Evolutionary conservation across 2,113 vertebrate species (phyloP).

Genomic region (Murina feae): DNA sequence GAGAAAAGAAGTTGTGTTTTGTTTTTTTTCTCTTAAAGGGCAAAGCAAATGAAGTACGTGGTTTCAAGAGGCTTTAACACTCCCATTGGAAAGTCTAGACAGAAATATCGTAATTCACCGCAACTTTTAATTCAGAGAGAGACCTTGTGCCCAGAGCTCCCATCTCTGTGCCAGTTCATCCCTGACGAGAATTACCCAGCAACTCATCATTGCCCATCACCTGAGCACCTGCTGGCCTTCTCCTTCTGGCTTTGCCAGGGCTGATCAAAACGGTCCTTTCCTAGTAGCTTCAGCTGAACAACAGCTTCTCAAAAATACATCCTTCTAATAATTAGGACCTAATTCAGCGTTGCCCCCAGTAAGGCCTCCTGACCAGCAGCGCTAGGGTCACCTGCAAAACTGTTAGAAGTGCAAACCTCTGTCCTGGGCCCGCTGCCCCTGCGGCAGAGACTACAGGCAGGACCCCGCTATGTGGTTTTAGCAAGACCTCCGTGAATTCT

Average conservation of each 20-base stretch:
- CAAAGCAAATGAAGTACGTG: constrained; percentile 42
- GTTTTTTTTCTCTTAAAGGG: constrained; percentile 35
- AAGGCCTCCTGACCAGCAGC: neutral
- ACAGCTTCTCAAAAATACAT: neutral
- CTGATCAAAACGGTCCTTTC: neutral
- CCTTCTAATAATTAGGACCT: neutral
- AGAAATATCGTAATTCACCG: neutral
- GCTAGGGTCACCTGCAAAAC: neutral
- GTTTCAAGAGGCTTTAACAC: neutral
- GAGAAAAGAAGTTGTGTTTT: neutral
- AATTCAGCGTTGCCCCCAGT: neutral
- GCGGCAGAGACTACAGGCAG: neutral
- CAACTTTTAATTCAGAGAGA: neutral
- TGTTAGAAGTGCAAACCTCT: neutral
- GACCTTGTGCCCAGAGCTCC: neutral
- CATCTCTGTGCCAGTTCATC: neutral
- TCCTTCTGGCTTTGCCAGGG: neutral
- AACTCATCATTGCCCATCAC: neutral
- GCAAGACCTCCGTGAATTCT: neutral
- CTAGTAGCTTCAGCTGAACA: neutral
- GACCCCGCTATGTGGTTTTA: neutral
- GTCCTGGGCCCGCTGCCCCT: neutral
- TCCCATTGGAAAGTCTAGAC: neutral
- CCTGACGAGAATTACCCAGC: neutral
- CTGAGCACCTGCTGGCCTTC: neutral